These are phyloP conservation scores for Drosophila baimaii DNA, from an alignment of 1,140 invertebrate species.

Conservation along the genomic window DNA sequence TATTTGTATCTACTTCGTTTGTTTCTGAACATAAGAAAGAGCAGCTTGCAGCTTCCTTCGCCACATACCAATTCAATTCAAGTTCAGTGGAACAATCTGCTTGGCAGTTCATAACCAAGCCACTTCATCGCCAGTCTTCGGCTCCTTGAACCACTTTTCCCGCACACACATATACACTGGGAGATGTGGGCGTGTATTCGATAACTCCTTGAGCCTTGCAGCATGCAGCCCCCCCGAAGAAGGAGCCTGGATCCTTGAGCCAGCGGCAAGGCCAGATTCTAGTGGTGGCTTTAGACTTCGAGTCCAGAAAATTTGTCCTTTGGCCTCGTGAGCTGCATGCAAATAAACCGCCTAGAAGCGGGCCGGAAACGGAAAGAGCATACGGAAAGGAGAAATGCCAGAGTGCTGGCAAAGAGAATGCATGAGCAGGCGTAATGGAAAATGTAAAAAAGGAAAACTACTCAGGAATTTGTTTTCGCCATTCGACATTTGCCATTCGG, in stretches of 20 bases:
- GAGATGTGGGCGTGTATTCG: conserved; percentile 11
- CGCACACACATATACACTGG: neutral
- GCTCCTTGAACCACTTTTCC: conserved; percentile 10
- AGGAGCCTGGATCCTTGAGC: conserved; percentile 20
- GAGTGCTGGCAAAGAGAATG: conserved; percentile 43
- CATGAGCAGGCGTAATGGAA: conserved; percentile 51
- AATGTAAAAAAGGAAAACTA: conserved; percentile 42
- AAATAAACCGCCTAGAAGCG: conserved; percentile 9
- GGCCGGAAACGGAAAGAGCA: conserved; percentile 29
- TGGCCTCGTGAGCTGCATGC: conserved; percentile 40
- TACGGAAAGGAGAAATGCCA: conserved; percentile 29
- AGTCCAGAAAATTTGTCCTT: conserved; percentile 41
- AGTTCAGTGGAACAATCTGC: conserved; percentile 24
- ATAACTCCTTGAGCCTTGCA: conserved; percentile 33
- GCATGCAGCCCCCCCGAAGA: neutral
- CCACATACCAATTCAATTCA: neutral
- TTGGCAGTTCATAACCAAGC: conserved; percentile 24
- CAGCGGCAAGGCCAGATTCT: conserved; percentile 32
- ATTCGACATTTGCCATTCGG: conserved; percentile 22
- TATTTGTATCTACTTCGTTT: neutral
- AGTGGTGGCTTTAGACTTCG: conserved; percentile 33
- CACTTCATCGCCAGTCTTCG: conserved; percentile 30
- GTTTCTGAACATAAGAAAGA: neutral
- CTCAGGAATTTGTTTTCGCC: conserved; percentile 50
- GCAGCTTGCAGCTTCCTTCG: neutral